phyloP scores from a whole-genome alignment of 2,888 invertebrate species.

The Lycia hirtaria region DNA sequence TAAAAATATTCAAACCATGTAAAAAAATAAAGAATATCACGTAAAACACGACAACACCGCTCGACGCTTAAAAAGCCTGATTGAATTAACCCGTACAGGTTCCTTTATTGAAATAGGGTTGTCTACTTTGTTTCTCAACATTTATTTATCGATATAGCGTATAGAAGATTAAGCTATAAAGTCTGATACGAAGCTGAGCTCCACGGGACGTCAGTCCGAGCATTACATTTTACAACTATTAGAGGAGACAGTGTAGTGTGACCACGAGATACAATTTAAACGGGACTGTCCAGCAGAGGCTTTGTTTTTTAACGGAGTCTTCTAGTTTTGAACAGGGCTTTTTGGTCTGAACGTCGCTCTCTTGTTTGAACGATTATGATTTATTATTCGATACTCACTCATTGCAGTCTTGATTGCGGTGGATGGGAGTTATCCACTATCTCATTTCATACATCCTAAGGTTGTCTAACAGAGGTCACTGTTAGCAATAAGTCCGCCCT shows the following conservation, averaged over 20 bases:
- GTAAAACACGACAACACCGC: conserved; percentile 4
- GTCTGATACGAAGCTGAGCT: conserved; percentile 70
- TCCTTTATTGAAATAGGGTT: conserved; percentile 39
- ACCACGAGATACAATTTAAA: no score
- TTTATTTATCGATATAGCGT: conserved; percentile 79
- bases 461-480: no score
- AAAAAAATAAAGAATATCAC: neutral
- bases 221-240: conserved; percentile 77
- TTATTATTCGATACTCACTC: no score
- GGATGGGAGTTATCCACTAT: no score
- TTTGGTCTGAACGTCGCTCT: no score
- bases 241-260: conserved; percentile 59
- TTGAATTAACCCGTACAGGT: conserved; percentile 33
- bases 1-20: neutral
- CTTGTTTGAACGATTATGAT: no score
- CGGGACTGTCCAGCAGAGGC: no score
- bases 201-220: conserved; percentile 69
- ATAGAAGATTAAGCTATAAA: conserved; percentile 83
- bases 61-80: conserved; percentile 24
- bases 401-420: no score
- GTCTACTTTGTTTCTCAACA: conserved; percentile 63
- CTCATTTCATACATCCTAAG: no score
- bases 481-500: no score
- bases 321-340: no score
- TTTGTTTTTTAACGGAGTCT: no score